Conservation (phyloP, 2,888 invertebrate species). For the Heliconius sara region DNA sequence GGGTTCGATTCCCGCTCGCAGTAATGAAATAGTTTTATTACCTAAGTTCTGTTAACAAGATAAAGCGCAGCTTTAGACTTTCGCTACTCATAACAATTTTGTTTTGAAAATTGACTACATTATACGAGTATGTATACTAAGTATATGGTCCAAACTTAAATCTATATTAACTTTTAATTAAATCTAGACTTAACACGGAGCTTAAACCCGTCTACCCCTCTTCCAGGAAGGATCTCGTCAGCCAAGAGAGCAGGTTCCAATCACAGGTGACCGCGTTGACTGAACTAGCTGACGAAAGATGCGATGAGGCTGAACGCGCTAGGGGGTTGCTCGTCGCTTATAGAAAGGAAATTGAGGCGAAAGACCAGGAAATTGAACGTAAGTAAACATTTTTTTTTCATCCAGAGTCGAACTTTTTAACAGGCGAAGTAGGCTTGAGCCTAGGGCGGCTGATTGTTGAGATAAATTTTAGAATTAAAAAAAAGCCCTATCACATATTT, state of each 20-base stretch:
- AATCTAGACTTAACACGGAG: too few relatives aligned
- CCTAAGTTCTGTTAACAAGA: not conserved
- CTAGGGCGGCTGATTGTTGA: too few relatives aligned
- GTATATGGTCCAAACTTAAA: too few relatives aligned
- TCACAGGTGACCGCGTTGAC: constrained; percentile 84
- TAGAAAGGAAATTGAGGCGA: constrained; percentile 85
- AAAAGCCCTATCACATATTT: too few relatives aligned
- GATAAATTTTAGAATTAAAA: too few relatives aligned
- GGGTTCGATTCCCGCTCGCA: not conserved
- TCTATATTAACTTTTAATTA: too few relatives aligned
- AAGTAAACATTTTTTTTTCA: constrained; percentile 61
- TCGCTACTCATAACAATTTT: not conserved
- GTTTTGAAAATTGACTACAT: not conserved
- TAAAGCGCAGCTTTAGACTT: not conserved
- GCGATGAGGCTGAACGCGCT: constrained; percentile 83
- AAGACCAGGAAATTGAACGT: constrained; percentile 86
- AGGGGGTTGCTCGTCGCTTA: constrained; percentile 83
- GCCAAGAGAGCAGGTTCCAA: constrained; percentile 85
- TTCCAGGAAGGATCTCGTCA: constrained; percentile 85
- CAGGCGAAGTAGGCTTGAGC: too few relatives aligned
- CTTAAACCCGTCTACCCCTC: too few relatives aligned
- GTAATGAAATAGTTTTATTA: not conserved
- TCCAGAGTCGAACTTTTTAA: too few relatives aligned
- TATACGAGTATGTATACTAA: too few relatives aligned
- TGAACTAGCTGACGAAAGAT: constrained; percentile 81